Evolutionary conservation across 2,888 invertebrate species (phyloP), one percentile per base, ranked within the genome.

Genomic region (Ellobium chinense): DNA sequence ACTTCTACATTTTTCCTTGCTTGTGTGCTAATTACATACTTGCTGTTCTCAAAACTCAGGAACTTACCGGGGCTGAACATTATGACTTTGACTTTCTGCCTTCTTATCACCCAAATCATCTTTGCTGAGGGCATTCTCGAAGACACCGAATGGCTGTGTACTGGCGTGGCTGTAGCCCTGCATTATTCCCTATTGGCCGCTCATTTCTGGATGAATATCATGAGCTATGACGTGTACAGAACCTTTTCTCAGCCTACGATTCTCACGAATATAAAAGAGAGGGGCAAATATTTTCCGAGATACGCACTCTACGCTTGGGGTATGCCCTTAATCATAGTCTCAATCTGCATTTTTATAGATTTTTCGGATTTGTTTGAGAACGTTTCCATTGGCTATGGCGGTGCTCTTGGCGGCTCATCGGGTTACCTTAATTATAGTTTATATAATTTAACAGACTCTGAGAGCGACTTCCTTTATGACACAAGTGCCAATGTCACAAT

Each of bases 281-380:
- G 86, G 72, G 81, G 81, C 24, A 90, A 88, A 73, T 87, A 88
- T 63, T 79, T 88, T 2, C 86, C 87, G 18, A 83, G 88, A 2
- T 92, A 92, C 83, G 95, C 95, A 58, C 85, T 95, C 39, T 94
- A 95, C 87, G 95, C 95, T n/a, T 95, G 95, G 95, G 95, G 95
- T 54, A 89, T 94, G 24, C 95, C 95, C 0, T 93, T 94, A 5
- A 82, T 95, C 74, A 94, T 95, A 14, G 91, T 93, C 0, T 81
- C 82, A 3, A 58, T 88, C 0, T 91, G 93, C 58, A 84, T 86
- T 14, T 70, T 91, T 18, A 81, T 93, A 1, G 92, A 93, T 85
- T 87, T 88, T 34, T 80, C 85, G 1, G n/a, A 84, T 27, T 24
- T 88, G 0, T 72, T 87, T 29, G 82, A 84, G 0, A 78, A 80